These are phyloP conservation scores for Acanthornis magna DNA, from an alignment of 2,797 vertebrate species.

Conservation along the genomic window DNA sequence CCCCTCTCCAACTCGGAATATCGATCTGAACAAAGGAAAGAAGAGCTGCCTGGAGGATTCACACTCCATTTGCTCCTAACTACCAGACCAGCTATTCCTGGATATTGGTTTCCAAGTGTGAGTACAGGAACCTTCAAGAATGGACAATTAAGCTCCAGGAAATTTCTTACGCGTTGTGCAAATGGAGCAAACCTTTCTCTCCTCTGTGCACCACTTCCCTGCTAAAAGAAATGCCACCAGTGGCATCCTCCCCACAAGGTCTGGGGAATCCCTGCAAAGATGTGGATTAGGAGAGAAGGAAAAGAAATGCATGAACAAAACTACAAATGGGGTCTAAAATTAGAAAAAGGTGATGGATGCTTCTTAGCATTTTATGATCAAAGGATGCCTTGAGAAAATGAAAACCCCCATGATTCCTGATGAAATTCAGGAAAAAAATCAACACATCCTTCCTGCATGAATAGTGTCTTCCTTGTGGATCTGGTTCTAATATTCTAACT, in stretches of 20 bases:
- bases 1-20: neutral
- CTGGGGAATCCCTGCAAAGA: neutral
- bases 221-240: neutral
- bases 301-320: neutral
- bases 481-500: neutral
- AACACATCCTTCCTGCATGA: neutral
- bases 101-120: neutral
- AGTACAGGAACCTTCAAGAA: neutral
- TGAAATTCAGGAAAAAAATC: neutral
- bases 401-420: accelerated
- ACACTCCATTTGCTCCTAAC: conserved; percentile 5
- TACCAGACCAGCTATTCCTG: neutral
- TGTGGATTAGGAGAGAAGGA: neutral
- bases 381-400: neutral
- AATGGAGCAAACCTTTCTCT: neutral
- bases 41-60: neutral
- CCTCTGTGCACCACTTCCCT: too few species aligned
- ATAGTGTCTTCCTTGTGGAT: neutral
- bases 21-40: neutral
- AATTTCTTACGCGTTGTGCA: neutral
- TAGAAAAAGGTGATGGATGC: neutral
- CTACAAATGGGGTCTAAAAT: neutral
- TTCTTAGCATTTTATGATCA: neutral
- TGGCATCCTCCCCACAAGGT: neutral
- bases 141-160: neutral